These are phyloP conservation scores for Drosophila pseudotakahashii DNA, from an alignment of 2,888 invertebrate genomes.

Conservation along the genomic window DNA sequence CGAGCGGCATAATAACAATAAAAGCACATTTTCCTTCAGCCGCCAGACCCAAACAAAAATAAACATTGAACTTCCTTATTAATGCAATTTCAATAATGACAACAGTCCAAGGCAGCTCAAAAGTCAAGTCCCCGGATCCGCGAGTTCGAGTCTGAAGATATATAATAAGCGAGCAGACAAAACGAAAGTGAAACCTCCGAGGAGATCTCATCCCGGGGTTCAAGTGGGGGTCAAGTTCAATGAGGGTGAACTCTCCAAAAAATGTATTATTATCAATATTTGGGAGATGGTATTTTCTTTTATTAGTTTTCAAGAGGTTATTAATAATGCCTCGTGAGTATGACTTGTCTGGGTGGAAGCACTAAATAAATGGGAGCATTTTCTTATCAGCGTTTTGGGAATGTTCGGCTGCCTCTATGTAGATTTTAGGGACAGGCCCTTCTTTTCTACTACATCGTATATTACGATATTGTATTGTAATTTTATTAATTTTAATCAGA, in stretches of 20 bases:
- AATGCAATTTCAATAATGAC: conserved; percentile 70
- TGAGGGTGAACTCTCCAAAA: conserved; percentile 30
- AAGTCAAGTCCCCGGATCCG: conserved; percentile 25
- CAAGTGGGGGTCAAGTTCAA: conserved; percentile 46
- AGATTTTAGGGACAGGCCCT: neutral
- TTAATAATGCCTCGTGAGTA: conserved; percentile 9
- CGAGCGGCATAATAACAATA: conserved; percentile 26
- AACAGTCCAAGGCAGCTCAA: conserved; percentile 27
- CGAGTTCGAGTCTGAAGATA: conserved; percentile 43
- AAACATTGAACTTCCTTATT: conserved; percentile 76
- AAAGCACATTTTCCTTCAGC: conserved; percentile 19
- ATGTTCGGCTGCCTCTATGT: neutral
- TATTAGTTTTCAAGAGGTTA: conserved; percentile 15
- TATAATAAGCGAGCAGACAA: conserved; percentile 60
- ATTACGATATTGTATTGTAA: no score
- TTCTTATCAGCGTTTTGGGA: conserved; percentile 2
- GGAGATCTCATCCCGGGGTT: conserved; percentile 18
- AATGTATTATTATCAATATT: conserved; percentile 49
- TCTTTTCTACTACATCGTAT: neutral
- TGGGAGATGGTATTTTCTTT: conserved; percentile 11
- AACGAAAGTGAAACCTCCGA: conserved; percentile 55
- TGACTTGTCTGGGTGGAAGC: neutral
- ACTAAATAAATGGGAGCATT: neutral
- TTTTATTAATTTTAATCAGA: no score
- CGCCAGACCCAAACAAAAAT: conserved; percentile 64